Conservation (phyloP, 2,113 vertebrate species). For the Hippocampus comes region DNA sequence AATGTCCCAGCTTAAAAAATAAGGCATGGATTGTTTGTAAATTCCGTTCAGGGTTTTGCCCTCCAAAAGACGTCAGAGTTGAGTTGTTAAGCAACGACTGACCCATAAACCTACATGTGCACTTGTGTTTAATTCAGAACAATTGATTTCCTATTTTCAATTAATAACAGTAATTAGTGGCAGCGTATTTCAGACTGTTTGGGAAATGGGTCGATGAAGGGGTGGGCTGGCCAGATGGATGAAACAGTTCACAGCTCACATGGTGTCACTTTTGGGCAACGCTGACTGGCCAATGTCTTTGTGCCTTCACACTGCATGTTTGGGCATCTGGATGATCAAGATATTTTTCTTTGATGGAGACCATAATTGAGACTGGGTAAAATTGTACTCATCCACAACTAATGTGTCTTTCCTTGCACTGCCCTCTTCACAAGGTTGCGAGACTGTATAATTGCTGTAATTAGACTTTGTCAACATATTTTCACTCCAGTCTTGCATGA, state of each 20-base stretch:
- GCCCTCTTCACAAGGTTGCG: background rate
- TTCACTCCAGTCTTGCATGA: conserved; percentile 30
- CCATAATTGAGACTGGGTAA: conserved; percentile 7
- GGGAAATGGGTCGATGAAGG: conserved; percentile 78
- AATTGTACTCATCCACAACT: background rate
- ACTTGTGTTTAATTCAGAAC: conserved; percentile 79
- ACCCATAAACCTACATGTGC: conserved; percentile 69
- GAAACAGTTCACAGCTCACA: conserved; percentile 65
- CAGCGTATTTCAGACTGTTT: conserved; percentile 79
- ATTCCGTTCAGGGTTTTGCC: background rate
- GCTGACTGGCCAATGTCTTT: background rate
- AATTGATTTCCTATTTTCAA: conserved; percentile 97
- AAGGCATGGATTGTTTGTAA: background rate
- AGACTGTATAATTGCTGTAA: conserved; percentile 36
- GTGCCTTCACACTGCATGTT: background rate
- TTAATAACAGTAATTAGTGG: conserved; percentile 97
- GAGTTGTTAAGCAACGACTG: conserved; percentile 60
- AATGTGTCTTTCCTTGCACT: conserved; percentile 2
- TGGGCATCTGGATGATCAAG: background rate
- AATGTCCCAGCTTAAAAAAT: background rate
- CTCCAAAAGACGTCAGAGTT: conserved; percentile 14
- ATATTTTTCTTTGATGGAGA: conserved; percentile 20
- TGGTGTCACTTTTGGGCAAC: conserved; percentile 15
- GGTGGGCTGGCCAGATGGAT: conserved; percentile 72
- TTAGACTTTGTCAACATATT: conserved; percentile 31